Conservation (phyloP, 2,113 vertebrate species). For the Perognathus longimembris region DNA sequence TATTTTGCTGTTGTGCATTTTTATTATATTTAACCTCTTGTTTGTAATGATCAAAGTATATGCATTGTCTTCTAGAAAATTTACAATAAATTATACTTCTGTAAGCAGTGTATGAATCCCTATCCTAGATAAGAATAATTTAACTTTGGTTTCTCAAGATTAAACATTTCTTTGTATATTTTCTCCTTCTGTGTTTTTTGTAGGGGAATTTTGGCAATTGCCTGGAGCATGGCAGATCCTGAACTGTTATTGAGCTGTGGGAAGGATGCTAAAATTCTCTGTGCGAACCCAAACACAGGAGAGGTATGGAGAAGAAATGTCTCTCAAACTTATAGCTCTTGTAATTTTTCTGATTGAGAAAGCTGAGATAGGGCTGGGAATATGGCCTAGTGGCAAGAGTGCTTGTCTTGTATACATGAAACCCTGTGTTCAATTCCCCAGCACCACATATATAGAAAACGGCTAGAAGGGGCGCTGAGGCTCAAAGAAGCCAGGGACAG, state of each 20-base stretch:
- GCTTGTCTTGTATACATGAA: no score
- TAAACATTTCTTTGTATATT: not conserved
- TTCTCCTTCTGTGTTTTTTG: not conserved
- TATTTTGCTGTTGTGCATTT: not conserved
- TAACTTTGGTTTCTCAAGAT: not conserved
- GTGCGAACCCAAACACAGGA: constrained; percentile 96
- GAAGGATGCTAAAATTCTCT: constrained; percentile 97
- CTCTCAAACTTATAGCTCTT: not conserved
- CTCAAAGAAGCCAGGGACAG: no score
- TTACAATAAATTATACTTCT: not conserved
- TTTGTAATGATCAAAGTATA: not conserved
- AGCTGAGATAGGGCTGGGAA: not conserved
- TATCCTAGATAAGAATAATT: not conserved
- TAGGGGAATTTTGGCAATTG: constrained; percentile 95
- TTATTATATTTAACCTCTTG: not conserved
- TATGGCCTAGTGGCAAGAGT: no score
- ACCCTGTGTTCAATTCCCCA: no score
- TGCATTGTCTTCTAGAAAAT: not conserved
- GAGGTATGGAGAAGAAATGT: constrained; percentile 88
- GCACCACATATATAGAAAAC: no score
- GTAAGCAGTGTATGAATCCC: not conserved
- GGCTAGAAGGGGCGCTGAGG: no score
- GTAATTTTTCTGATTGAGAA: not conserved
- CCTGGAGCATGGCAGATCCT: constrained; percentile 96
- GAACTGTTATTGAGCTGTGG: constrained; percentile 97